Evolutionary conservation across 1,140 invertebrate species (phyloP), one percentile per base, ranked within the genome.

Genomic region (Tetramorium parvispinum): DNA sequence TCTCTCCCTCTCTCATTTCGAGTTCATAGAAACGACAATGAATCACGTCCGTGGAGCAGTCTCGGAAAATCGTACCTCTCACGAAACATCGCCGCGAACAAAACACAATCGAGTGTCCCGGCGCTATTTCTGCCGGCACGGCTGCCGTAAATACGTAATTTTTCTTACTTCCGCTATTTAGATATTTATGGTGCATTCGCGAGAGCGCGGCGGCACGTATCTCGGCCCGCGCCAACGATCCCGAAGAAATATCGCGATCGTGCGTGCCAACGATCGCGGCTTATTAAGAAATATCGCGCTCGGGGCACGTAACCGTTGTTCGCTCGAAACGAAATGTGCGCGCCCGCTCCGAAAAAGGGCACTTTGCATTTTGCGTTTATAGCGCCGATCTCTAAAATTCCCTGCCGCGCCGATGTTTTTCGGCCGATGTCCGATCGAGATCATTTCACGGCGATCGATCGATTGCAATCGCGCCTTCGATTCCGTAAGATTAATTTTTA

Each of bases 251-350:
- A 83, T 83, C 68, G 79, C 79, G 68, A 75, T 83, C 43, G 79
- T 83, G 79, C 79, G 79, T 83, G 79, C 68, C 79, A 83, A 83
- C 79, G 79, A 78, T 78, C 83, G 83, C 57, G 83, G 71, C 61
- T 85, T 85, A 85, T 85, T 85, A 85, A 85, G 83, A 85, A 85
- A 85, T 85, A 85, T 79, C 75, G 83, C 59, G 57, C 49, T n/a
- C 59, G 21, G 5, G n/a, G 68, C 79, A 83, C 66, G 27, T 79
- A 79, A 65, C 76, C 27, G 43, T 75, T 75, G 68, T 59, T 73
- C 66, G 16, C n/a, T 13, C 53, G 40, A 61, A 13, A 8, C 18
- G 66, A 73, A 75, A 59, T 49, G 68, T 73, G 24, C 2, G 53
- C 68, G 61, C 13, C 6, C 32, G 16, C 8, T 32, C 4, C 27